Conservation (phyloP, 2,888 invertebrate genomes). For the Globia sparganii region DNA sequence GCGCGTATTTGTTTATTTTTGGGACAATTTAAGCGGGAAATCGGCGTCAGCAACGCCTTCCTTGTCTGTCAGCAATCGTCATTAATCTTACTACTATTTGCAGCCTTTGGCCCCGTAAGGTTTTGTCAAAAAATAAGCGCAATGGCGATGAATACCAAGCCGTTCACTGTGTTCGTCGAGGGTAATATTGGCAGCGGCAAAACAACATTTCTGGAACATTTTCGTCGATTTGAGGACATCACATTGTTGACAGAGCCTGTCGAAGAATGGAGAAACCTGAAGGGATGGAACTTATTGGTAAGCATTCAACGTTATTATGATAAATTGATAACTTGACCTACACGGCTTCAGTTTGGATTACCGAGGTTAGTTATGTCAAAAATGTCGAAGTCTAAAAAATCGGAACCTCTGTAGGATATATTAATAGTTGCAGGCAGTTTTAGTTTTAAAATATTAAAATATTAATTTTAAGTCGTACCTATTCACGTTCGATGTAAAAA, state of each 20-base stretch:
- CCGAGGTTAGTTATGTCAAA: not conserved
- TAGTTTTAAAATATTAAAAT: not conserved
- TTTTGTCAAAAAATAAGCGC: constrained; percentile 78
- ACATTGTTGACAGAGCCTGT: constrained; percentile 94
- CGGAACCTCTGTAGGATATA: not conserved
- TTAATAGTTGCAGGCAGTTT: not conserved
- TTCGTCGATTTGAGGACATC: constrained; percentile 93
- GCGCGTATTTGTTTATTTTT: constrained; percentile 78
- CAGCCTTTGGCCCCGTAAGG: constrained; percentile 61
- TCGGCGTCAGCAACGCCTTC: constrained; percentile 19
- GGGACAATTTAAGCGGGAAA: constrained; percentile 82
- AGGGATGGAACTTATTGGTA: constrained; percentile 94
- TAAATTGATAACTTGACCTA: not conserved
- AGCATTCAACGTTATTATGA: constrained; percentile 47
- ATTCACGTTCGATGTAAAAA: not conserved
- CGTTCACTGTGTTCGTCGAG: constrained; percentile 96
- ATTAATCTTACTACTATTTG: constrained; percentile 43
- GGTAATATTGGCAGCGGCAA: constrained; percentile 98
- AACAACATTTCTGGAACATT: constrained; percentile 96
- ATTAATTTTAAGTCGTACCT: too few species aligned
- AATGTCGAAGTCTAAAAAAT: not conserved
- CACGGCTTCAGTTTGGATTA: not conserved
- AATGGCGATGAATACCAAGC: constrained; percentile 84
- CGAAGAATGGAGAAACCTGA: constrained; percentile 95
- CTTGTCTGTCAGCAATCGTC: constrained; percentile 20